Percentiles rank a stretch among this genome's conserved stretches.
These are phyloP conservation scores for Oscheius sp. DNA, from an alignment of 1,140 invertebrate genomes.

Conservation along the genomic window DNA sequence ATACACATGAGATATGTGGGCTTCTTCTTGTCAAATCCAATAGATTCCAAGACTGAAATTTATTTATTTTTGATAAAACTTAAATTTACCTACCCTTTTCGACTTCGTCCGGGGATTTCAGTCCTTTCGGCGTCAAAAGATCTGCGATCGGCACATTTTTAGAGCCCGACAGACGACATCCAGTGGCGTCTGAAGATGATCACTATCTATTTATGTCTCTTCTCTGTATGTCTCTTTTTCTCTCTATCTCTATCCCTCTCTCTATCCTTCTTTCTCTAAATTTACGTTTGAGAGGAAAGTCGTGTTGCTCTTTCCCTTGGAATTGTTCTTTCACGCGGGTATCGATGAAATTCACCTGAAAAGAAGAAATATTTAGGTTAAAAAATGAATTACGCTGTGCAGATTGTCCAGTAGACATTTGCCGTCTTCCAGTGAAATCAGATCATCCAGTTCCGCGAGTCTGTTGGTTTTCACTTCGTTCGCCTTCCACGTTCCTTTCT, in stretches of 20 bases:
- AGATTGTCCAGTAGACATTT: not conserved
- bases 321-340: constrained; percentile 10
- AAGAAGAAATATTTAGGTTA: too few species aligned
- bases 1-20: constrained; percentile 17
- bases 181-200: constrained; percentile 15
- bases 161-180: constrained; percentile 8
- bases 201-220: not conserved
- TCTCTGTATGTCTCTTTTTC: too few species aligned
- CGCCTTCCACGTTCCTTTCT: not conserved
- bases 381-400: too few species aligned
- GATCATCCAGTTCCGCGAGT: constrained; percentile 12
- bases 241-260: too few species aligned
- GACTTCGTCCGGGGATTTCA: constrained; percentile 9
- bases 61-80: too few species aligned
- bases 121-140: not conserved
- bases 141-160: constrained; percentile 15
- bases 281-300: constrained; percentile 9
- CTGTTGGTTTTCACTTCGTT: not conserved
- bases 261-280: too few species aligned
- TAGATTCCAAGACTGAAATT: not conserved
- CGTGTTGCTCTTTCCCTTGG: constrained; percentile 2
- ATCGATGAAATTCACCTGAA: constrained; percentile 5
- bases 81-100: too few species aligned
- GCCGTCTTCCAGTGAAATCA: not conserved
- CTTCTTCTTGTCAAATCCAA: not conserved